Conservation (phyloP, 2,797 vertebrate genomes). For the Myripristis murdjan region DNA sequence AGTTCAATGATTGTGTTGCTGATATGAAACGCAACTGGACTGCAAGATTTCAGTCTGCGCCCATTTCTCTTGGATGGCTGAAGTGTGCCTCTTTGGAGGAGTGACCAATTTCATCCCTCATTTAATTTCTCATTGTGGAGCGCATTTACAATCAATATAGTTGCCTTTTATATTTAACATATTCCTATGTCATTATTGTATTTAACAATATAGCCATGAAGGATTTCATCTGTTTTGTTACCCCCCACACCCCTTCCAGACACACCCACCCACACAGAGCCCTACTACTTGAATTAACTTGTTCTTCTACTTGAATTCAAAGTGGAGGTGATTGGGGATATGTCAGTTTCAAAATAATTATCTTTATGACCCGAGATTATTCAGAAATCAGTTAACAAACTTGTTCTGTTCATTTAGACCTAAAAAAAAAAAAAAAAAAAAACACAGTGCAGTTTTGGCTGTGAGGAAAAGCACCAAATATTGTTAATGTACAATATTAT, state of each 20-base stretch:
- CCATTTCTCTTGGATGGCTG: constrained; percentile 5
- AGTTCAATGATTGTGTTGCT: constrained; percentile 15
- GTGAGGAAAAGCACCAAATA: neutral
- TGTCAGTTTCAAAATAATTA: constrained; percentile 4
- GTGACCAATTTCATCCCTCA: neutral
- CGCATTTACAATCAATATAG: constrained; percentile 7
- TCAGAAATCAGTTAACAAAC: neutral
- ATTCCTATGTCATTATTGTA: constrained; percentile 19
- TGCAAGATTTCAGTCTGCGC: constrained; percentile 12
- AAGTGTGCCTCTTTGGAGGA: constrained; percentile 1
- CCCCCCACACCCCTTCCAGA: neutral
- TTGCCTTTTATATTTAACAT: constrained; percentile 33
- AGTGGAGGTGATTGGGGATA: neutral
- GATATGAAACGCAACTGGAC: constrained; percentile 41
- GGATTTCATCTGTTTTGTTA: neutral
- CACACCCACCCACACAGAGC: too few species aligned
- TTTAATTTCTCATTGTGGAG: constrained; percentile 24
- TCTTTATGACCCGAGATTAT: constrained; percentile 8
- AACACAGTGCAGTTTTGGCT: constrained; percentile 16
- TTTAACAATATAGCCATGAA: neutral
- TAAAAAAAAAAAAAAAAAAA: too few species aligned
- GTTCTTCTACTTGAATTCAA: constrained; percentile 14
- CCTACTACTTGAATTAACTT: too few species aligned
- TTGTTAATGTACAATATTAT: constrained; percentile 3
- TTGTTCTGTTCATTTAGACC: constrained; percentile 5